Base-by-base conservation (phyloP, 2,888 invertebrate species). In the Lycophotia porphyrea region DNA sequence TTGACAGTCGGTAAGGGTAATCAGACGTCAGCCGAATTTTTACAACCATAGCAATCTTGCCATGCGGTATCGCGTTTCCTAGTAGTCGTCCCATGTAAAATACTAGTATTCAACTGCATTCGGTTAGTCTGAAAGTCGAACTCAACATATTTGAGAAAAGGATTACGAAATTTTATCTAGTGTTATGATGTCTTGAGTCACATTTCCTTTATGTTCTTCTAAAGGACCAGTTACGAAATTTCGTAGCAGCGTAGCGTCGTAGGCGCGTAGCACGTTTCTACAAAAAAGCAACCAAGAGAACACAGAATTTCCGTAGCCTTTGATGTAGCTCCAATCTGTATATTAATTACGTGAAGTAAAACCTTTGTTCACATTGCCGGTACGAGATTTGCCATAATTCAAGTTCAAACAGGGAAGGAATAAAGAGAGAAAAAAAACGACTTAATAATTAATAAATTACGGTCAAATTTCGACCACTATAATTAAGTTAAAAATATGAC, bases 231-330 rank as follows among this genome's bases (percentile, higher is more conserved):
- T 36, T 15, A 7, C 15, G 42, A 42, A 27, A 52, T 52, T 21
- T 0, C 60, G 74, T 74, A 74, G 65, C 55, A n/a, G 0, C 60
- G 74, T 74, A 74, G 69, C 55, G 1, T 21, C 65, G 47, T 67
- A 74, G 24, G 52, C 21, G 42, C 82, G 77, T 81, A 76, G 77
- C 68, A 39, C 2, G 9, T 1, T 4, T 24, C n/a, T 49, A 44
- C 69, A 27, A n/a, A 64, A 66, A 31, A 31, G 9, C 18, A 39
- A n/a, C 15, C 1, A 58, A 39, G n/a, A 15, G 9, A 58, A 36
- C n/a, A 39, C 9, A 5, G 24, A n/a, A 39, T 63, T 39, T 39
- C 8, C n/a, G n/a, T n/a, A 39, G 18, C 0, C 15, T 39, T n/a
- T 18, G 2, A 13, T 15, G 39, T 63, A 15, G 15, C 39, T 63